These are phyloP conservation scores for Apis cerana DNA, from an alignment of 1,140 invertebrate genomes.

Conservation along the genomic window DNA sequence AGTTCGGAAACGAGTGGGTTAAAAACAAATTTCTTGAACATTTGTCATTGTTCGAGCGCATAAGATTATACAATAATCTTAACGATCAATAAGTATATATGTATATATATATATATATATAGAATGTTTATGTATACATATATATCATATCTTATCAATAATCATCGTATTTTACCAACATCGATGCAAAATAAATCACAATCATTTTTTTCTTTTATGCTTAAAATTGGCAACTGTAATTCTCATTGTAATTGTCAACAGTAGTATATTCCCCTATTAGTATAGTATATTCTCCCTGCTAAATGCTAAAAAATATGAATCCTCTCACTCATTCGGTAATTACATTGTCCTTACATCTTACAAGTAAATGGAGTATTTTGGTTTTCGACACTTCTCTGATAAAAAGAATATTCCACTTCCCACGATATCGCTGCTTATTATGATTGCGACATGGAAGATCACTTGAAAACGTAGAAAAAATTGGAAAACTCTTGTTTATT, in stretches of 20 bases:
- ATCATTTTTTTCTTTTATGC: constrained; percentile 56
- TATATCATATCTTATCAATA: constrained; percentile 49
- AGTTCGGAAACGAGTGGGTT: not conserved
- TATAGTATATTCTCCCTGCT: constrained; percentile 20
- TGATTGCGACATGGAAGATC: constrained; percentile 49
- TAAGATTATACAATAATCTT: constrained; percentile 62
- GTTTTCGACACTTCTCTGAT: constrained; percentile 53
- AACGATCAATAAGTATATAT: constrained; percentile 32
- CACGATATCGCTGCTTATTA: constrained; percentile 18
- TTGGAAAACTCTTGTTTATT: constrained; percentile 22
- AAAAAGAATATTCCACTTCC: constrained; percentile 26
- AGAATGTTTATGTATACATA: constrained; percentile 19
- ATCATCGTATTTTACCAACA: constrained; percentile 58
- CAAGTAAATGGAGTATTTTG: constrained; percentile 72
- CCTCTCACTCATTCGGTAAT: constrained; percentile 55
- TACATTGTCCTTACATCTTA: constrained; percentile 55
- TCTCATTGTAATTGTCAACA: constrained; percentile 36
- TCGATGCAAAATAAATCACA: constrained; percentile 77
- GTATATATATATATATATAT: constrained; percentile 23
- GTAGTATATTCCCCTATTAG: constrained; percentile 7
- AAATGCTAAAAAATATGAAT: constrained; percentile 66
- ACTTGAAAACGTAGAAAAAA: constrained; percentile 46
- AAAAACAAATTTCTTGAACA: constrained; percentile 29
- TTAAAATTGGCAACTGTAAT: constrained; percentile 59
- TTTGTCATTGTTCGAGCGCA: constrained; percentile 39